Evolutionary conservation across 2,888 invertebrate species (phyloP).

Genomic region (Sialis fuliginosa): DNA sequence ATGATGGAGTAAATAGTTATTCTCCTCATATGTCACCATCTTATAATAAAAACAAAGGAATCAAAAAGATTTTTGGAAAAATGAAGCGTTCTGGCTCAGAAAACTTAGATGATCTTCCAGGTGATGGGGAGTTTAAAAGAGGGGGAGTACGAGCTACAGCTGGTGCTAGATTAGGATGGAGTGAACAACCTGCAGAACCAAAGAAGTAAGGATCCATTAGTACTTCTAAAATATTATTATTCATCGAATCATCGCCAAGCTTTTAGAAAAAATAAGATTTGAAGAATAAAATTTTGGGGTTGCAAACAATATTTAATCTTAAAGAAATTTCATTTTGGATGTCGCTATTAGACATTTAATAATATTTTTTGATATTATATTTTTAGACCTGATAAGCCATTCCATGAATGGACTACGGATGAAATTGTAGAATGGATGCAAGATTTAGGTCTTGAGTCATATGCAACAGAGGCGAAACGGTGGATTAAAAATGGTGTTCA

Average conservation of each 20-base stretch:
- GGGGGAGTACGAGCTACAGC: slow-evolving; percentile 59
- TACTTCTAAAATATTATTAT: too few species aligned
- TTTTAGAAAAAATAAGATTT: too few species aligned
- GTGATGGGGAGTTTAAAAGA: slow-evolving; percentile 43
- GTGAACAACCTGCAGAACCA: slow-evolving; percentile 16
- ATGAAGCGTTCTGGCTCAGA: slow-evolving; percentile 52
- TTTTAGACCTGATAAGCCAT: slow-evolving; percentile 49
- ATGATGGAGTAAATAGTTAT: slow-evolving; percentile 19
- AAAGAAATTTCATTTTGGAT: background rate
- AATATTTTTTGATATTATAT: background rate
- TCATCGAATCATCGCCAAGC: too few species aligned
- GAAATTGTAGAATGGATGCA: slow-evolving; percentile 70
- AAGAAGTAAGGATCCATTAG: too few species aligned
- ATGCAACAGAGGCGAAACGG: slow-evolving; percentile 58
- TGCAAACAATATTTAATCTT: background rate
- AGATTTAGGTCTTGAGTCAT: slow-evolving; percentile 57
- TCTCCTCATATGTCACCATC: slow-evolving; percentile 28
- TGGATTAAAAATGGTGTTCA: slow-evolving; percentile 73
- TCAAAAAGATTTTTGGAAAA: slow-evolving; percentile 49
- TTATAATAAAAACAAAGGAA: slow-evolving; percentile 36
- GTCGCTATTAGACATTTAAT: background rate
- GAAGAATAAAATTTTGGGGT: too few species aligned
- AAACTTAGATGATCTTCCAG: slow-evolving; percentile 43
- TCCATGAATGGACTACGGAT: slow-evolving; percentile 65
- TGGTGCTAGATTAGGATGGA: slow-evolving; percentile 49